phyloP scores from a whole-genome alignment of 2,888 invertebrate genomes.

The Agriopis aurantiaria region DNA sequence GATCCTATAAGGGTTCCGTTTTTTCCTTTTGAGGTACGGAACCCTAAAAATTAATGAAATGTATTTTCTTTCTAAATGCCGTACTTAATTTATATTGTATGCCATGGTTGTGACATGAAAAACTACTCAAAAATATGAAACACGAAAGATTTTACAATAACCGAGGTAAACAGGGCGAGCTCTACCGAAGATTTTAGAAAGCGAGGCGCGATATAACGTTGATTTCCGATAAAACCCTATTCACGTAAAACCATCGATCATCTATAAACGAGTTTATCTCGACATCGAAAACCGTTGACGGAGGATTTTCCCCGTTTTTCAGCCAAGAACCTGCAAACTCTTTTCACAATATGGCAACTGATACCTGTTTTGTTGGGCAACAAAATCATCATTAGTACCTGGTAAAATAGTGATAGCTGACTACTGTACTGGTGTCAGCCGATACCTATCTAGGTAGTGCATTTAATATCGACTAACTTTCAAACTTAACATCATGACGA shows the following conservation, averaged over 20 bases:
- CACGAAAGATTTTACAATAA: constrained; percentile 14
- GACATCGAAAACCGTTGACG: constrained; percentile 56
- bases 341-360: not conserved
- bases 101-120: not conserved
- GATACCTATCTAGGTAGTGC: no score
- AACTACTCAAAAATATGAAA: not conserved
- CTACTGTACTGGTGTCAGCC: no score
- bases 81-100: not conserved
- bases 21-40: no score
- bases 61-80: no score
- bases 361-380: no score
- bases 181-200: constrained; percentile 45
- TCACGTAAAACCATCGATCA: constrained; percentile 61
- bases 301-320: constrained; percentile 47
- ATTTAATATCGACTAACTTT: no score
- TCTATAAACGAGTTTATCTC: constrained; percentile 57
- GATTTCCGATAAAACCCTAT: constrained; percentile 56
- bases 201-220: constrained; percentile 43
- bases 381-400: no score
- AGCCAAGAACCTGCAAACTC: constrained; percentile 19
- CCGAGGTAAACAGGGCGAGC: constrained; percentile 19
- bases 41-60: no score
- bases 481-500: no score
- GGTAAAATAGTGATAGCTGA: no score
- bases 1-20: no score